Conservation (phyloP, 2,113 vertebrate species). For the Eulemur rufifrons region DNA sequence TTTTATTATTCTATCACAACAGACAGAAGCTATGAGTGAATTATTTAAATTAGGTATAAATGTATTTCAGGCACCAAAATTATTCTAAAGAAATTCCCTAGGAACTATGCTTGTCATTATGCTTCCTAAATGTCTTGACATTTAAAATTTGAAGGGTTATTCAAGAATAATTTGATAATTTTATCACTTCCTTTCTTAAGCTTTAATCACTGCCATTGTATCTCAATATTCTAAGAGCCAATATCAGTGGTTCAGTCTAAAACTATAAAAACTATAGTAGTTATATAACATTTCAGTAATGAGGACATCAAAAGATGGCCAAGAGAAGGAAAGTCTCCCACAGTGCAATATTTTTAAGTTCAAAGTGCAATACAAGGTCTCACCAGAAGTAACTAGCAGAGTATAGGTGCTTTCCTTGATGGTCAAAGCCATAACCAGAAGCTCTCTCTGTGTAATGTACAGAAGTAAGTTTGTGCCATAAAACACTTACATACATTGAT, state of each 20-base stretch:
- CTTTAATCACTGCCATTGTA: neutral
- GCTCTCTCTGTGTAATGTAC: neutral
- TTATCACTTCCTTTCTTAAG: neutral
- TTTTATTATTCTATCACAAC: slow-evolving; percentile 24
- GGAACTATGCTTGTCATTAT: neutral
- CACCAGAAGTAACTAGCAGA: neutral
- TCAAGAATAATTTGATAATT: slow-evolving; percentile 12
- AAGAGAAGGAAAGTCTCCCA: neutral
- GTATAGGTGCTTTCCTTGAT: neutral
- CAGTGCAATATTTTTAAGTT: neutral
- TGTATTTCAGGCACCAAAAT: neutral
- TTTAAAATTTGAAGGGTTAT: neutral
- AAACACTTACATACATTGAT: neutral
- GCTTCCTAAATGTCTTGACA: slow-evolving; percentile 24
- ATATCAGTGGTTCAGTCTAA: neutral
- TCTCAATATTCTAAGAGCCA: neutral
- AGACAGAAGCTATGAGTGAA: neutral
- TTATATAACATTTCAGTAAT: neutral
- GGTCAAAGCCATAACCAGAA: neutral
- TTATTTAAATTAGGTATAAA: neutral
- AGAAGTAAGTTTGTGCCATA: neutral
- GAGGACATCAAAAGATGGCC: neutral
- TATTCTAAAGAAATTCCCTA: neutral
- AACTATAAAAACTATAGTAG: neutral
- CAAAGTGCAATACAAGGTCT: neutral